Evolutionary conservation across 2,888 invertebrate species (phyloP).

Genomic region (Ornithoptera alexandrae): DNA sequence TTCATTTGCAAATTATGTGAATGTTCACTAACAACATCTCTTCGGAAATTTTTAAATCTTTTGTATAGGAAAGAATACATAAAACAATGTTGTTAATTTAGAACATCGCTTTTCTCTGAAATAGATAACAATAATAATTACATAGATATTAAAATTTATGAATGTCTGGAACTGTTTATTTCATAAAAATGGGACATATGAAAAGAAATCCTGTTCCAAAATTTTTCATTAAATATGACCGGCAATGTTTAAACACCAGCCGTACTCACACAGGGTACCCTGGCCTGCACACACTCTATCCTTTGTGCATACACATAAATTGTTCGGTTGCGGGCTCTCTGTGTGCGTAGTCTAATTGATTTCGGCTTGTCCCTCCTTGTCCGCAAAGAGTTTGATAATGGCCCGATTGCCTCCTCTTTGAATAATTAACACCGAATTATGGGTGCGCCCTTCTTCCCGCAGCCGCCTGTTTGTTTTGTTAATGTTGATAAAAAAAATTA

Average conservation of each 20-base stretch:
- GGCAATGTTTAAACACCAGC: slow-evolving; percentile 9
- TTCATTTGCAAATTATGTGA: not conserved
- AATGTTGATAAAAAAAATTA: slow-evolving; percentile 57
- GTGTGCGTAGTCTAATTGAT: slow-evolving; percentile 68
- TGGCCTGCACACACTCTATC: slow-evolving; percentile 48
- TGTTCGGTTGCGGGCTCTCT: slow-evolving; percentile 42
- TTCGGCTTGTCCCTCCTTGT: slow-evolving; percentile 48
- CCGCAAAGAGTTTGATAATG: slow-evolving; percentile 48
- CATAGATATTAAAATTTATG: too few species aligned
- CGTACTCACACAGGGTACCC: slow-evolving; percentile 39
- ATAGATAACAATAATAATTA: too few species aligned
- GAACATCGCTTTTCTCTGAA: too few species aligned
- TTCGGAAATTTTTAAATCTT: too few species aligned
- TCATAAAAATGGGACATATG: not conserved
- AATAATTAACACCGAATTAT: slow-evolving; percentile 70
- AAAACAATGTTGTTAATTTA: too few species aligned
- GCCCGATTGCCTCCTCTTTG: slow-evolving; percentile 49
- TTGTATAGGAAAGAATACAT: too few species aligned
- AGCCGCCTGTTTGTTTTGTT: slow-evolving; percentile 53
- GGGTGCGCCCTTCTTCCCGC: slow-evolving; percentile 38
- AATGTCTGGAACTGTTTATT: not conserved
- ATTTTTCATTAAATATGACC: not conserved
- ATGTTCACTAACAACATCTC: too few species aligned
- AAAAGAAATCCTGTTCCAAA: not conserved
- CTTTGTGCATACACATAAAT: slow-evolving; percentile 54